Base-by-base conservation (phyloP, 1,140 invertebrate species). In the Polypedilum vanderplanki region DNA sequence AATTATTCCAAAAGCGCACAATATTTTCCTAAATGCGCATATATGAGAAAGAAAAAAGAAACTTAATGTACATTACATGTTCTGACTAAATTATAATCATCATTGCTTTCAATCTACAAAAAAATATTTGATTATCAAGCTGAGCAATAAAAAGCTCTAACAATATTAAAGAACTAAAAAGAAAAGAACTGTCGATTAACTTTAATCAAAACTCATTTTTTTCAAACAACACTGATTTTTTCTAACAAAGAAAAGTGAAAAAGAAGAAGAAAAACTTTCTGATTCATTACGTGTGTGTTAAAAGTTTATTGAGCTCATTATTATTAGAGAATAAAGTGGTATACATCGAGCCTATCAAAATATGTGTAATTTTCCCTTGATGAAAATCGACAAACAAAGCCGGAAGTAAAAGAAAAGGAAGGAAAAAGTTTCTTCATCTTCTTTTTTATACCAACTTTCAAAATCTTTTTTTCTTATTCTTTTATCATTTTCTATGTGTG, bases 281-380 rank as follows among this genome's bases (percentile, higher is more conserved):
- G 65, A 70, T 70, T 70, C 65, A 70, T 70, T 70, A 70, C 65
- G 65, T 70, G 65, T 70, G 65, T 70, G 46, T 12, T 57, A 70
- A 70, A 70, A 70, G 65, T 70, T 70, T 70, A 70, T 70, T 70
- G 20, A 22, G 20, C 65, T 70, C 65, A 70, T 70, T 70, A 70
- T 70, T 70, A 57, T 57, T 57, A n/a, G 12, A n/a, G 46, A 12
- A 57, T 57, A 57, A 57, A 33, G 24, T 33, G 24, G 24, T 33
- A 5, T 33, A 33, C 5, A 57, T 57, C 12, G 4, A 57, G 46
- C 24, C 24, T 5, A 33, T 33, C 5, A 33, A 33, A 33, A 5
- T 33, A 5, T 33, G 24, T 33, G 24, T 33, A 33, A 33, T 33
- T 33, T 33, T 33, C 24, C 24, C 24, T 33, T 33, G 24, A 33